phyloP scores from a whole-genome alignment of 2,113 vertebrate species.

The Geococcyx californianus region DNA sequence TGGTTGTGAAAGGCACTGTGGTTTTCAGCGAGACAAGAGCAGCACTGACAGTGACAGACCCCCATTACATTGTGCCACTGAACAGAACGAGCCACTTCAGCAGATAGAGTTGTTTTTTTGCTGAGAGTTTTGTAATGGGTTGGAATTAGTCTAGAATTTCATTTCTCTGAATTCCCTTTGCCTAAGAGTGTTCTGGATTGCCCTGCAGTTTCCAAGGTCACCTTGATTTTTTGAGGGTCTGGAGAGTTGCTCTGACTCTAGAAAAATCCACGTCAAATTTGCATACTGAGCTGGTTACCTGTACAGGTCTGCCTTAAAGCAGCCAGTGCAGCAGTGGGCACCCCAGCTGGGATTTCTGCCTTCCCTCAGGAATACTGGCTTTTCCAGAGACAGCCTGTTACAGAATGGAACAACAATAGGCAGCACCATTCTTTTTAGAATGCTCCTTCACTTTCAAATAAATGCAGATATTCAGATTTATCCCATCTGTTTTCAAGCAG shows the following conservation, averaged over 20 bases:
- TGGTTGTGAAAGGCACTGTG: conserved; percentile 25
- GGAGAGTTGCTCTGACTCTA: background rate
- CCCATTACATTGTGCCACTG: conserved; percentile 19
- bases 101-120: background rate
- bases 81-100: conserved; percentile 16
- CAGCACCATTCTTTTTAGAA: background rate
- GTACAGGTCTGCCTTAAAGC: background rate
- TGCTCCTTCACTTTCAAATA: background rate
- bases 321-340: background rate
- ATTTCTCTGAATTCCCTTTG: background rate
- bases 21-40: conserved; percentile 42
- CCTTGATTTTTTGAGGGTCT: background rate
- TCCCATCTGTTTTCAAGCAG: background rate
- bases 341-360: background rate
- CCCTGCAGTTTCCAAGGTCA: background rate
- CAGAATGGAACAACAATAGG: background rate
- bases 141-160: background rate
- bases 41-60: conserved; percentile 50
- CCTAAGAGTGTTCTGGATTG: background rate
- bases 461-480: background rate
- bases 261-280: background rate
- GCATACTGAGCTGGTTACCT: background rate
- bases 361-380: background rate
- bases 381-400: background rate
- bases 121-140: background rate